Percentiles rank a stretch among this genome's conserved stretches.
phyloP scores from a whole-genome alignment of 2,888 invertebrate genomes.

The Sturmia bella region DNA sequence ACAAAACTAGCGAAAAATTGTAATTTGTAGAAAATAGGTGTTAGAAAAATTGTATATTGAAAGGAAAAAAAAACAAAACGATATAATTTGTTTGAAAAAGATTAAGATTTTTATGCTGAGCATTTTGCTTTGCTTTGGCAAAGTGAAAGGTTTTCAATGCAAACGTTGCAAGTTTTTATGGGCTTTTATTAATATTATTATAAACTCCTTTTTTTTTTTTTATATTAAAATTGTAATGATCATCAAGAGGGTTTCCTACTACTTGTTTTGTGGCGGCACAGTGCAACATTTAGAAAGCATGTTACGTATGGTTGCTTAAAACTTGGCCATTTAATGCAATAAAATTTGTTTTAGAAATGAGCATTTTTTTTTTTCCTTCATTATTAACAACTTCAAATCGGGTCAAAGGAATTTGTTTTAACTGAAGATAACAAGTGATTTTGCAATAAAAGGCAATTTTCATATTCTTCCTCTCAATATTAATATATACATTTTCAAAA shows the following conservation, averaged over 20 bases:
- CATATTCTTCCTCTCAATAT: too few species aligned
- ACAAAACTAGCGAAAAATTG: slow-evolving; percentile 43
- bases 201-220: slow-evolving; percentile 23
- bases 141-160: slow-evolving; percentile 61
- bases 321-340: too few species aligned
- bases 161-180: slow-evolving; percentile 30
- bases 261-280: too few species aligned
- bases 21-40: slow-evolving; percentile 66
- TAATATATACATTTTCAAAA: too few species aligned
- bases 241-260: neutral
- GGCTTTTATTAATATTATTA: slow-evolving; percentile 24
- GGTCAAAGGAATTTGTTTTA: too few species aligned
- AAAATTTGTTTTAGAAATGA: too few species aligned
- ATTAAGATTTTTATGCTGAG: slow-evolving; percentile 48
- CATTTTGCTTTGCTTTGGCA: slow-evolving; percentile 40
- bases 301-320: neutral
- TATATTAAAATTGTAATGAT: neutral
- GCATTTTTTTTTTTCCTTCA: too few species aligned
- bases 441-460: too few species aligned
- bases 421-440: too few species aligned
- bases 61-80: slow-evolving; percentile 6
- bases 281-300: neutral
- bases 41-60: slow-evolving; percentile 27
- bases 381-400: too few species aligned
- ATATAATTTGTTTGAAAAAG: slow-evolving; percentile 62